A percentile compares a stretch with the other conserved stretches of the same genome.
These are phyloP conservation scores for Acanthosoma haemorrhoidale DNA, from an alignment of 2,888 invertebrate genomes.

Conservation along the genomic window DNA sequence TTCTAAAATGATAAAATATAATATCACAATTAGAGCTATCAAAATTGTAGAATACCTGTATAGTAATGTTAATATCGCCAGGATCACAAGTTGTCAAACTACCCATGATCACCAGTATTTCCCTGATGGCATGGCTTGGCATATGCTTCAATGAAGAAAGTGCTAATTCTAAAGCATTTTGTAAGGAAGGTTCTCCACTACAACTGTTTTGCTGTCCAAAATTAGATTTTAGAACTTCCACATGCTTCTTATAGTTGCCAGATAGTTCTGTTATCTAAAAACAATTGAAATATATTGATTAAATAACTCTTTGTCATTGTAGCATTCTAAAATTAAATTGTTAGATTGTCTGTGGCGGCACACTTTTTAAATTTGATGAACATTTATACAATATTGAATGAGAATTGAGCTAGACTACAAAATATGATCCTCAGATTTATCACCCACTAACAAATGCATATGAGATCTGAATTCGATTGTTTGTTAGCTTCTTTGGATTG, in stretches of 20 bases:
- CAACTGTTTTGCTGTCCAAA: conserved; percentile 47
- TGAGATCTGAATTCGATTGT: no score
- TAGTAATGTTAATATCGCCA: conserved; percentile 79
- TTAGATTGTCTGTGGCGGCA: no score
- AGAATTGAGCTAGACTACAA: no score
- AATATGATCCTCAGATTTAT: no score
- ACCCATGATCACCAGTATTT: conserved; percentile 85
- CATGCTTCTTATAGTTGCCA: conserved; percentile 76
- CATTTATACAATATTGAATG: no score
- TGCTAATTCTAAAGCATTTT: conserved; percentile 89
- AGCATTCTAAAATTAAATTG: no score
- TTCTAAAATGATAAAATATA: background rate
- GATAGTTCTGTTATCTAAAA: conserved; percentile 65
- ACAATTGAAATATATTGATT: no score
- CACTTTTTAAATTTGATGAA: no score
- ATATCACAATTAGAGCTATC: background rate
- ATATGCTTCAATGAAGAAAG: conserved; percentile 75
- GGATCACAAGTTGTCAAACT: conserved; percentile 97
- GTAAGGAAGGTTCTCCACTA: conserved; percentile 89
- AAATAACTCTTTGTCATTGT: no score
- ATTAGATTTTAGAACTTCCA: conserved; percentile 53
- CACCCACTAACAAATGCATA: no score
- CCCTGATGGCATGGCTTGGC: conserved; percentile 91
- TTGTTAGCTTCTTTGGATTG: no score
- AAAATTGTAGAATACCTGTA: conserved; percentile 53